Evolutionary conservation across 2,113 vertebrate genomes (phyloP), one percentile per base, ranked within the genome.

Genomic region (Eublepharis macularius): DNA sequence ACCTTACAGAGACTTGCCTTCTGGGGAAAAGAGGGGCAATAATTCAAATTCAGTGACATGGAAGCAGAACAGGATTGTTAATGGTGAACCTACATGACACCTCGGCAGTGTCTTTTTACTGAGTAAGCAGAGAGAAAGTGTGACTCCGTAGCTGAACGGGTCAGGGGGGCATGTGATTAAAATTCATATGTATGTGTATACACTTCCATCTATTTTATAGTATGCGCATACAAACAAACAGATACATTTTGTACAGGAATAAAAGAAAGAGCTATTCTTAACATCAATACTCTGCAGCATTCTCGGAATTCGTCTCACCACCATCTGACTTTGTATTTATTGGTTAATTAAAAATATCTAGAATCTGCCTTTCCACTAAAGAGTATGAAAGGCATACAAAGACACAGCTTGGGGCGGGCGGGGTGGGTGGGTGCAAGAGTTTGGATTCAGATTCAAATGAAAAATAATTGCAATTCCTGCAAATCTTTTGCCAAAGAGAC

Each of bases 21-120:
- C 47, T 43, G 77, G 8, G 66, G 84, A 90, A 70, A 49, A 92
- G 89, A 86, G n/a, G 51, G 51, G 78, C 45, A 10, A 72, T 92
- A 79, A 90, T 88, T 90, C 75, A 82, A 80, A 91, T 87, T 17
- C 41, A 49, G 41, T 63, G 68, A 43, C 43, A 79, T 45, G 7
- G 51, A 85, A 80, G 5, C 51, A 75, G 45, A 87, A 43, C 21
- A 66, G 60, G 8, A 7, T 21, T 65, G 12, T 89, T 73, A 88
- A 83, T 87, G 66, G 84, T 49, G 11, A 12, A 92, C 36, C 4
- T n/a, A n/a, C n/a, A 70, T 79, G 51, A 29, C 87, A 9, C 17
- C 68, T 87, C 21, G 32, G 34, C 19, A 11, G 9, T 54, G 76
- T 41, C 76, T 88, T 39, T 85, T 47, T 77, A 34, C 34, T 49